Evolutionary conservation across 2,888 invertebrate genomes (phyloP).

Genomic region (Elegia similella): DNA sequence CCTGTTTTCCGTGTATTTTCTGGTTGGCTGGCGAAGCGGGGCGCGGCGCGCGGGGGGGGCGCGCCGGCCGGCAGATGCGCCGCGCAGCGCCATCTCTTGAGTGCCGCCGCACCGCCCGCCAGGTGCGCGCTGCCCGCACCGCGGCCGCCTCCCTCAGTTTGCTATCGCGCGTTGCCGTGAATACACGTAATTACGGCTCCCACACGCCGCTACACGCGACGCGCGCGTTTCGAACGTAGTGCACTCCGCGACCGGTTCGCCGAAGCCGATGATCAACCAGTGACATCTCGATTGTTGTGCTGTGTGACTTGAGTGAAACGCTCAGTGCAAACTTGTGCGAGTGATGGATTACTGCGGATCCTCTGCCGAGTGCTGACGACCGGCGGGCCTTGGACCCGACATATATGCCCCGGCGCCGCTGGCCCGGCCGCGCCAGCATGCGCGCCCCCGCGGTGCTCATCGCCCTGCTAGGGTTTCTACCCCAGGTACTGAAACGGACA

Average conservation of each 20-base stretch:
- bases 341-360: slow-evolving; percentile 78
- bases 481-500: slow-evolving; percentile 74
- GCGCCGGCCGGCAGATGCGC: slow-evolving; percentile 69
- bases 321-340: slow-evolving; percentile 73
- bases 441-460: slow-evolving; percentile 79
- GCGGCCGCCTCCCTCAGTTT: slow-evolving; percentile 75
- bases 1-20: slow-evolving; percentile 77
- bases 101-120: slow-evolving; percentile 47
- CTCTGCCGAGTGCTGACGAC: slow-evolving; percentile 66
- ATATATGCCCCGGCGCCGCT: slow-evolving; percentile 78
- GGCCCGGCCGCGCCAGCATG: slow-evolving; percentile 77
- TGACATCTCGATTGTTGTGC: slow-evolving; percentile 75
- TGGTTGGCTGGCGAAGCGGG: slow-evolving; percentile 55
- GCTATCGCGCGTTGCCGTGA: slow-evolving; percentile 75
- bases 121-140: slow-evolving; percentile 73
- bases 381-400: slow-evolving; percentile 61
- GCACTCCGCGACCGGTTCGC: slow-evolving; percentile 75
- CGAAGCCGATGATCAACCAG: slow-evolving; percentile 72
- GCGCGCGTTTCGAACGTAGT: slow-evolving; percentile 79
- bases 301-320: slow-evolving; percentile 78
- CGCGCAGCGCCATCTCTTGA: slow-evolving; percentile 78
- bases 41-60: slow-evolving; percentile 42
- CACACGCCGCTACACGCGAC: slow-evolving; percentile 64
- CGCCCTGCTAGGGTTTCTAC: slow-evolving; percentile 81
- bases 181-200: slow-evolving; percentile 59